Conservation (phyloP, 2,113 vertebrate genomes). For the Heliornis fulica region DNA sequence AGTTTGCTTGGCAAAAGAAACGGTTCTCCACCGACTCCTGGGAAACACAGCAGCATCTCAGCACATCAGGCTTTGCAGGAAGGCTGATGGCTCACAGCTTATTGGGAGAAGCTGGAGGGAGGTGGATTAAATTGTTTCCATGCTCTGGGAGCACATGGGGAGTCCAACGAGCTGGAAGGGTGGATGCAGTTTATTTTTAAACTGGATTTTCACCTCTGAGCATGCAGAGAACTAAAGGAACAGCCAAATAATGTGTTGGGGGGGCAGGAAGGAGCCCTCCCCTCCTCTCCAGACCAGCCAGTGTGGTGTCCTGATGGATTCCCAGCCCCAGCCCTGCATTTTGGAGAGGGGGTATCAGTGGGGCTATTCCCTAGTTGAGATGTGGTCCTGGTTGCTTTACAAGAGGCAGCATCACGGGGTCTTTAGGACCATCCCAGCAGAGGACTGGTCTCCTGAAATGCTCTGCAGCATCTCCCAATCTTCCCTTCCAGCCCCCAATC, state of each 20-base stretch:
- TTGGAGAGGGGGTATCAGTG: not conserved
- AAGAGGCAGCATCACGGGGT: not conserved
- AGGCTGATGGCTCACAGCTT: no score
- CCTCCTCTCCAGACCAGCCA: not conserved
- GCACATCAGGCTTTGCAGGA: not conserved
- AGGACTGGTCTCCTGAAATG: not conserved
- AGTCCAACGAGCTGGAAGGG: not conserved
- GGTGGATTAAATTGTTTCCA: not conserved
- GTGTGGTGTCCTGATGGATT: not conserved
- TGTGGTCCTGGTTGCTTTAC: not conserved
- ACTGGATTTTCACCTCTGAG: not conserved
- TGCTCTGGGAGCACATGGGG: not conserved
- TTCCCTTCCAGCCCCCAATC: not conserved
- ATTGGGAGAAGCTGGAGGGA: not conserved
- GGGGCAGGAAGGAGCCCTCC: not conserved
- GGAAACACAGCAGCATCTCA: accelerated
- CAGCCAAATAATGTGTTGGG: not conserved
- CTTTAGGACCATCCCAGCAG: not conserved
- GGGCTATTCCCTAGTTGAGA: not conserved
- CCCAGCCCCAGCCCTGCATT: not conserved
- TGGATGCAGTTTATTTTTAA: not conserved
- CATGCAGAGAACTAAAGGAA: not conserved
- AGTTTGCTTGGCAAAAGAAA: not conserved
- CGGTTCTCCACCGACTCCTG: not conserved
- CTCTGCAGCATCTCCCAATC: not conserved